Evolutionary conservation across 1,140 invertebrate species (phyloP).

Genomic region (Apolygus lucorum): DNA sequence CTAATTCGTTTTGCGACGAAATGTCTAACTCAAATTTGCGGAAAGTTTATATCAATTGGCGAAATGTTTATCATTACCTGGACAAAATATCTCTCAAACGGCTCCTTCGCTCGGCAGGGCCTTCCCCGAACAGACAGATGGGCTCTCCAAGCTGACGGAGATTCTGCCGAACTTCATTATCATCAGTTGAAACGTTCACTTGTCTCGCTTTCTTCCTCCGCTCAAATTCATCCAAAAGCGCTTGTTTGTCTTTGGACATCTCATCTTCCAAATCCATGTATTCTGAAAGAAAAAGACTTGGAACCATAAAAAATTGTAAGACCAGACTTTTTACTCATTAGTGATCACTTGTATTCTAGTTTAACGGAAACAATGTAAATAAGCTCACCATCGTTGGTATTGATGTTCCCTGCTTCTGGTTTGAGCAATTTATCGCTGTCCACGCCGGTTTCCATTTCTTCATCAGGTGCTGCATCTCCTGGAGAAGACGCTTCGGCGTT

Average conservation of each 20-base stretch:
- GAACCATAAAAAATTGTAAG: conserved; percentile 16
- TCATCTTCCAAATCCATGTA: conserved; percentile 88
- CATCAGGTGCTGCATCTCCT: conserved; percentile 44
- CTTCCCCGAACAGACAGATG: conserved; percentile 94
- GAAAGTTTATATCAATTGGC: too few relatives aligned
- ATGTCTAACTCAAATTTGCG: too few relatives aligned
- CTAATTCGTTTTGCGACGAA: too few relatives aligned
- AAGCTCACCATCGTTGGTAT: conserved; percentile 58
- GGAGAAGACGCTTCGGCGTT: conserved; percentile 41
- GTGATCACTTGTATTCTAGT: background rate
- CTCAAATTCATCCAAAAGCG: conserved; percentile 88
- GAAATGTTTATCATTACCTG: too few relatives aligned
- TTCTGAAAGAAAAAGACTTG: conserved; percentile 44
- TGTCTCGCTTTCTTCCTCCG: conserved; percentile 80
- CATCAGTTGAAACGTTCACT: conserved; percentile 88
- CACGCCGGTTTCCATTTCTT: conserved; percentile 39
- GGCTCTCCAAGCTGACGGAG: conserved; percentile 85
- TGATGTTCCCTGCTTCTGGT: conserved; percentile 47
- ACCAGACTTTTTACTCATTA: background rate
- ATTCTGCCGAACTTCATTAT: conserved; percentile 85
- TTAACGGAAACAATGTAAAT: background rate
- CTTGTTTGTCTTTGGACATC: conserved; percentile 77
- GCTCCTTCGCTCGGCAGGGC: conserved; percentile 85
- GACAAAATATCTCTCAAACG: conserved; percentile 84
- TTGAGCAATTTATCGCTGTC: conserved; percentile 30